phyloP scores from a whole-genome alignment of 2,888 invertebrate genomes.

The Lapara coniferarum region DNA sequence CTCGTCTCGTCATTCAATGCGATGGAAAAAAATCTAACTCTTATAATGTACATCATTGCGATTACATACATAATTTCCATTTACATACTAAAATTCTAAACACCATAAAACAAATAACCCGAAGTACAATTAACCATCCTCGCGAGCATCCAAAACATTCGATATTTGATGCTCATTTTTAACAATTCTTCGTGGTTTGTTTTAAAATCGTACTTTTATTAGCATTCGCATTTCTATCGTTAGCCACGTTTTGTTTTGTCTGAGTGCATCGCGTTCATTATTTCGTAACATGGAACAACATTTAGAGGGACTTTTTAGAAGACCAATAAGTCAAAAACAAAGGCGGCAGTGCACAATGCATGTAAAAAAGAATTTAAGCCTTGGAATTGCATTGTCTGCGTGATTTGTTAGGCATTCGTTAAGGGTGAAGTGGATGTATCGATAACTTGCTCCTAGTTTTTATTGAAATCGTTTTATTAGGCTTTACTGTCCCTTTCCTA shows the following conservation, averaged over 20 bases:
- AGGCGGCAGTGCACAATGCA: conserved; percentile 1
- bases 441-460: background rate
- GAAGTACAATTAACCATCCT: conserved; percentile 27
- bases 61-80: background rate
- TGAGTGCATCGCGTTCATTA: conserved; percentile 47
- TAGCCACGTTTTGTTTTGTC: conserved; percentile 50
- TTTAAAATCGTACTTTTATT: conserved; percentile 41
- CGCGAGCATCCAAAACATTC: conserved; percentile 27
- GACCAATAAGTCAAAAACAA: conserved; percentile 7
- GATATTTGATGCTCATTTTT: conserved; percentile 30
- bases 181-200: conserved; percentile 34
- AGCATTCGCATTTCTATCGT: conserved; percentile 32
- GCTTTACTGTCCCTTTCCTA: too few species aligned
- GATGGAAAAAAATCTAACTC: too few species aligned
- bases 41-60: too few species aligned
- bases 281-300: conserved; percentile 39
- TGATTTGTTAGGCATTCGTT: conserved; percentile 1
- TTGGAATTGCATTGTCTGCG: conserved; percentile 3
- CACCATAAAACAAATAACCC: background rate
- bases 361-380: conserved; percentile 16
- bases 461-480: too few species aligned
- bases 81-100: background rate
- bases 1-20: too few species aligned
- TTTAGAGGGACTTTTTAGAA: conserved; percentile 6
- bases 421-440: background rate